Evolutionary conservation across 2,113 vertebrate species (phyloP), one percentile per base, ranked within the genome.

Genomic region (Crotophaga sulcirostris): DNA sequence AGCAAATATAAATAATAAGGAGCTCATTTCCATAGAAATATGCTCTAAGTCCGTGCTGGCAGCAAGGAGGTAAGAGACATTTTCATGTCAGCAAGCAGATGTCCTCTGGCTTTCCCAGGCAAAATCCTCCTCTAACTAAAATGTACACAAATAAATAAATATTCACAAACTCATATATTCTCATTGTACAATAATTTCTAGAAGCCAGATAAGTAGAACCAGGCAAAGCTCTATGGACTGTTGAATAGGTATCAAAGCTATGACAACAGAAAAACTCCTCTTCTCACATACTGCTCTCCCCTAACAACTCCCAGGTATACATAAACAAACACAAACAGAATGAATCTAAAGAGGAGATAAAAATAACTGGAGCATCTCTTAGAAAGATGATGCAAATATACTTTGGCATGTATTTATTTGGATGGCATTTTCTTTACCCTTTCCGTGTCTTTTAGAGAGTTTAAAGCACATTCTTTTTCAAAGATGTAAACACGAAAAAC

Each of bases 11-110:
- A 96, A 92, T 64, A 93, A 16, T 49, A 89, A 84, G 47, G 36
- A 80, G 38, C 72, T 93, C 70, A 93, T 97, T 97, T 97, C 93
- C 95, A 63, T 63, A 91, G 80, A 97, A 96, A 93, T 92, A 89
- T 4, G 11, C 45, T 96, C 59, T 90, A 93, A 83, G 70, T 29
- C 59, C 87, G 81, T 76, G 51, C 54, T 95, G 92, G 51, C 81
- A 87, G 44, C 77, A 93, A 91, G 94, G 36, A 95, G 28, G 25
- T 62, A 64, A 84, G 68, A 88, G 47, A 74, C 16, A 68, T 77
- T 84, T 96, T 89, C 51, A 67, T 72, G 49, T 78, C 56, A 44
- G 55, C 44, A 87, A 92, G 54, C 21, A 72, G 56, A 44, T 82
- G 81, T 82, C 77, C 75, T 66, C 47, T 13, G 13, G 14, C 26